Evolutionary conservation across 2,113 vertebrate species (phyloP).

Genomic region (Lophius piscatorius): DNA sequence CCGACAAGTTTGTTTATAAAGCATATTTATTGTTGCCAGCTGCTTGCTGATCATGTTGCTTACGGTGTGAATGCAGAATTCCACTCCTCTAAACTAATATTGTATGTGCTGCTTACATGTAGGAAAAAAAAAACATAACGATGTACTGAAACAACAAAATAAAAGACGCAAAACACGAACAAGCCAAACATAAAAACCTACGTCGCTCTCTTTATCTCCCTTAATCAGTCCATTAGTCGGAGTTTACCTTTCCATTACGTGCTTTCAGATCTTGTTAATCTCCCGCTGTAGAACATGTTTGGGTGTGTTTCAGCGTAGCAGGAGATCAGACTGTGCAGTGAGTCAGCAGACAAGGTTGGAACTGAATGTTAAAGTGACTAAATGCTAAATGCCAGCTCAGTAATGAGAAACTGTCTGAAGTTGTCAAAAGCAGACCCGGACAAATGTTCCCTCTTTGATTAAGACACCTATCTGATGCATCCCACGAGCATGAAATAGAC

Average conservation of each 20-base stretch:
- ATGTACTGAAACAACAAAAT: not conserved
- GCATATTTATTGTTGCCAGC: not conserved
- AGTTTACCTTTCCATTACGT: conserved; percentile 24
- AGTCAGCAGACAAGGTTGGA: conserved; percentile 68
- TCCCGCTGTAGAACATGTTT: conserved; percentile 35
- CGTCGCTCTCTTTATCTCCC: conserved; percentile 22
- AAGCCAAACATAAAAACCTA: not conserved
- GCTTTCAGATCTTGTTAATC: conserved; percentile 40
- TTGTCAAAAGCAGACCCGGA: conserved; percentile 48
- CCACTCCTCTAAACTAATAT: no score
- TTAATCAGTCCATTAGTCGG: conserved; percentile 39
- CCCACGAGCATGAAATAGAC: conserved; percentile 50
- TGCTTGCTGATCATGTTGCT: no score
- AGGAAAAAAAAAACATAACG: no score
- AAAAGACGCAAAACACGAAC: conserved; percentile 35
- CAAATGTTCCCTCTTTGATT: conserved; percentile 65
- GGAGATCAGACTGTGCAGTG: conserved; percentile 61
- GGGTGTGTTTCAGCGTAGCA: conserved; percentile 42
- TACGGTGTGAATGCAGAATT: no score
- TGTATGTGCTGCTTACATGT: no score
- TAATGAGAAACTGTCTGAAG: conserved; percentile 73
- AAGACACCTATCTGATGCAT: conserved; percentile 47
- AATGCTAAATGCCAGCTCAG: conserved; percentile 74
- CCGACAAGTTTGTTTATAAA: conserved; percentile 33
- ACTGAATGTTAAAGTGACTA: conserved; percentile 73